Conservation (phyloP, 2,888 invertebrate species). For the Heliconius hortense region DNA sequence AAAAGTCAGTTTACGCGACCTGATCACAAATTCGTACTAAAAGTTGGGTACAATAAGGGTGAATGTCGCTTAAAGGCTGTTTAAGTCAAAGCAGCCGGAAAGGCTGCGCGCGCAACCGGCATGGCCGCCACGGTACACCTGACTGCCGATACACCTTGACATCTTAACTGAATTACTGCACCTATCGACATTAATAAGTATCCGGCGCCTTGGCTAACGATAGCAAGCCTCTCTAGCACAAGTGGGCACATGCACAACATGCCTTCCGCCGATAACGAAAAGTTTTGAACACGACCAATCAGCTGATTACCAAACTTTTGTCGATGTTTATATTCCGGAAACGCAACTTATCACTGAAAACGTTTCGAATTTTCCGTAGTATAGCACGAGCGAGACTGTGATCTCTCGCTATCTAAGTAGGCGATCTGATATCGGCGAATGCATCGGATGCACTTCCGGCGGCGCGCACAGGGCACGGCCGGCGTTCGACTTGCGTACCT, state of each 20-base stretch:
- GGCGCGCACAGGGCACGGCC: slow-evolving; percentile 56
- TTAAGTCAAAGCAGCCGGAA: slow-evolving; percentile 61
- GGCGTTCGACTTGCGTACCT: slow-evolving; percentile 86
- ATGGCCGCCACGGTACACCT: slow-evolving; percentile 79
- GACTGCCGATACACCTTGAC: slow-evolving; percentile 71
- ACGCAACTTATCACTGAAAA: slow-evolving; percentile 64
- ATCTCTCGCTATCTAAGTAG: slow-evolving; percentile 55
- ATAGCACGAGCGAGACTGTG: slow-evolving; percentile 49
- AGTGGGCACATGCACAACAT: slow-evolving; percentile 53
- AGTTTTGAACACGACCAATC: slow-evolving; percentile 65
- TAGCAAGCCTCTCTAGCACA: slow-evolving; percentile 51
- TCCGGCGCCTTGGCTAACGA: slow-evolving; percentile 49
- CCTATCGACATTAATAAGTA: slow-evolving; percentile 54
- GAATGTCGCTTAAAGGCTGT: slow-evolving; percentile 63
- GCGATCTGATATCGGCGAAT: slow-evolving; percentile 58
- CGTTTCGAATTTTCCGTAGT: slow-evolving; percentile 52
- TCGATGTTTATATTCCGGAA: slow-evolving; percentile 70
- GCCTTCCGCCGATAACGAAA: slow-evolving; percentile 54
- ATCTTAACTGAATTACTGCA: slow-evolving; percentile 69
- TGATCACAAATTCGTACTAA: slow-evolving; percentile 59
- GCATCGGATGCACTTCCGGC: slow-evolving; percentile 68
- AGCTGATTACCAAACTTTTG: slow-evolving; percentile 80
- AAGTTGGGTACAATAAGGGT: slow-evolving; percentile 61
- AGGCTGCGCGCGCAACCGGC: slow-evolving; percentile 79
- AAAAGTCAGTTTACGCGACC: slow-evolving; percentile 63